Conservation (phyloP, 2,888 invertebrate genomes). For the Agriopis aurantiaria region DNA sequence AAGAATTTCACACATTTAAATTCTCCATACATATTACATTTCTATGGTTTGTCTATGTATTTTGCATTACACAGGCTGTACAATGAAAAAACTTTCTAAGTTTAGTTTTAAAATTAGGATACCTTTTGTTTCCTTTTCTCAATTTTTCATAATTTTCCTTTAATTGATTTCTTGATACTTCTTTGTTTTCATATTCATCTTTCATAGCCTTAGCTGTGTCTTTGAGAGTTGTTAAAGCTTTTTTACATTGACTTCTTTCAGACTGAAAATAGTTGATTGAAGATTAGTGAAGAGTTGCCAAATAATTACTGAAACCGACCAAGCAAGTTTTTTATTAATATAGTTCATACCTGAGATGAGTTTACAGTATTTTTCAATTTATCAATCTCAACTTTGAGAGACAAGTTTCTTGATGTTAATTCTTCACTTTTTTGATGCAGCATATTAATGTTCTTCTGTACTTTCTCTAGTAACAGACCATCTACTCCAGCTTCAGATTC, state of each 20-base stretch:
- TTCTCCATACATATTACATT: too few relatives aligned
- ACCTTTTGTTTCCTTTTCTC: conserved; percentile 79
- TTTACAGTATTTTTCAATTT: conserved; percentile 63
- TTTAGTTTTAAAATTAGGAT: not conserved
- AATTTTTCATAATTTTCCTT: conserved; percentile 88
- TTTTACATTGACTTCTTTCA: conserved; percentile 71
- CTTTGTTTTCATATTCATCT: conserved; percentile 83
- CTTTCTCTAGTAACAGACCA: conserved; percentile 68
- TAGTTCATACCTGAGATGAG: conserved; percentile 55
- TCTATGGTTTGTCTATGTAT: too few relatives aligned
- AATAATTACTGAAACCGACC: too few relatives aligned
- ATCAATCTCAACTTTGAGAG: conserved; percentile 73
- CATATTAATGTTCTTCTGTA: conserved; percentile 65
- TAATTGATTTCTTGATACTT: conserved; percentile 87
- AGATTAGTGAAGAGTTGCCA: not conserved
- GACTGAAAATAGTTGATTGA: conserved; percentile 60
- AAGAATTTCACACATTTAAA: too few relatives aligned
- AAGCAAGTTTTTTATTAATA: conserved; percentile 39
- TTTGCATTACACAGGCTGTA: too few relatives aligned
- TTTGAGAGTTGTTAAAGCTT: conserved; percentile 68
- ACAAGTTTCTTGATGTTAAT: conserved; percentile 72
- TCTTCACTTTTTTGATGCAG: conserved; percentile 76
- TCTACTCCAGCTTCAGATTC: conserved; percentile 59
- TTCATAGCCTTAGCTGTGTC: conserved; percentile 73
- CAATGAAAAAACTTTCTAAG: too few relatives aligned